phyloP scores from a whole-genome alignment of 2,113 vertebrate genomes.

The Rutilus rutilus region DNA sequence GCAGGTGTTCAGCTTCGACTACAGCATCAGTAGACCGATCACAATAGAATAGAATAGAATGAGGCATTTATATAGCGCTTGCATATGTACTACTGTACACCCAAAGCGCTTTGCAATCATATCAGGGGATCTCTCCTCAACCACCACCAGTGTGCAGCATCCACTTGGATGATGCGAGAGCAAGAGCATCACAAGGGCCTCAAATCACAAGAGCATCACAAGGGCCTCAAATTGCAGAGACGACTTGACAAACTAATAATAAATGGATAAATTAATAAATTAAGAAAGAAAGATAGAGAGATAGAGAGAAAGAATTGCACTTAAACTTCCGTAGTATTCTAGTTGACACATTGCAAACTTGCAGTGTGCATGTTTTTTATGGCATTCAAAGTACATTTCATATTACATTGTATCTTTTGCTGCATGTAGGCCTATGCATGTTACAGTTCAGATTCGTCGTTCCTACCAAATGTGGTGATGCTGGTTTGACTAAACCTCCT shows the following conservation, averaged over 20 bases:
- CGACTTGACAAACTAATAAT: not conserved
- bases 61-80: too few species aligned
- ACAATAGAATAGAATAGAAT: too few species aligned
- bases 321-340: not conserved
- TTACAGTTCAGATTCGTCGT: not conserved
- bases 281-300: too few species aligned
- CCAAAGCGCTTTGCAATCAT: too few species aligned
- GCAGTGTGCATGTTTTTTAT: not conserved
- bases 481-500: slow-evolving; percentile 14
- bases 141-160: too few species aligned
- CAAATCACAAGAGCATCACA: not conserved
- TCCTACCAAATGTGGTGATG: slow-evolving; percentile 26
- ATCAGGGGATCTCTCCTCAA: too few species aligned
- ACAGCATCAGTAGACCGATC: not conserved
- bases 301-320: not conserved
- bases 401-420: not conserved
- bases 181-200: too few species aligned
- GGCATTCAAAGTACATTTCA: not conserved
- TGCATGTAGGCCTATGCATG: not conserved
- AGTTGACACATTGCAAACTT: not conserved
- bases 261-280: too few species aligned
- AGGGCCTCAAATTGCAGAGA: not conserved
- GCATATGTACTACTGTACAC: too few species aligned
- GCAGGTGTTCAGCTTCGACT: not conserved
- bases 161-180: too few species aligned